Base-by-base conservation (phyloP, 1,140 invertebrate species). In the Habropoda laboriosa region DNA sequence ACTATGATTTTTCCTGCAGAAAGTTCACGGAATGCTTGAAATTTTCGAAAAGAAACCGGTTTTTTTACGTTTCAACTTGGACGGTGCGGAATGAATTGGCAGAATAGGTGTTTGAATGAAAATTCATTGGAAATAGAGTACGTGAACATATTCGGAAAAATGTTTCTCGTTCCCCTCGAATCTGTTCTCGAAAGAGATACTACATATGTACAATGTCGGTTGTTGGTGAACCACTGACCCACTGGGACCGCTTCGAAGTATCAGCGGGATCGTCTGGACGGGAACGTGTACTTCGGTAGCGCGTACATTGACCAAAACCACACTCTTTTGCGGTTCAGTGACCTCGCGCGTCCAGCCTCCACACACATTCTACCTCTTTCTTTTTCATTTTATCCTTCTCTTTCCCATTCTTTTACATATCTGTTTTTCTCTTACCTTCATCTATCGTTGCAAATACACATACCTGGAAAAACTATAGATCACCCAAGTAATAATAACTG, bases 221-320 rank as follows among this genome's bases (percentile, higher is more conserved):
- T 24, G 87, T 79, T 86, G 81, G 79, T 92, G 91, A 90, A 92
- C 90, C 88, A 92, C 88, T 92, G 90, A 92, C 91, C 91, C 89
- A 92, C 90, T 92, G 86, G 64, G 83, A 60, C 81, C 84, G 85
- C 79, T 88, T 72, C 79, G 89, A 82, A 88, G 79, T 79, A 83
- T 86, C 75, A 80, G 78, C 75, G 80, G 79, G 80, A 83, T 71
- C 75, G 81, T 55, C 60, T 53, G 79, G 85, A 40, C 74, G 51
- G 71, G 71, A 80, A 85, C 89, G 85, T 88, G 85, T 88, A 91
- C 89, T 90, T 90, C 87, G 90, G 88, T 91, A 91, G 87, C 86
- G 80, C 87, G 87, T 90, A 89, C 87, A 87, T 82, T 87, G 80
- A 82, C 81, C 85, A 87, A 90, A 90, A 82, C 86, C 86, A 75